Percentiles rank a stretch among this genome's conserved stretches.
Conservation (phyloP, 1,140 invertebrate species). For the Notospermus geniculatus region DNA sequence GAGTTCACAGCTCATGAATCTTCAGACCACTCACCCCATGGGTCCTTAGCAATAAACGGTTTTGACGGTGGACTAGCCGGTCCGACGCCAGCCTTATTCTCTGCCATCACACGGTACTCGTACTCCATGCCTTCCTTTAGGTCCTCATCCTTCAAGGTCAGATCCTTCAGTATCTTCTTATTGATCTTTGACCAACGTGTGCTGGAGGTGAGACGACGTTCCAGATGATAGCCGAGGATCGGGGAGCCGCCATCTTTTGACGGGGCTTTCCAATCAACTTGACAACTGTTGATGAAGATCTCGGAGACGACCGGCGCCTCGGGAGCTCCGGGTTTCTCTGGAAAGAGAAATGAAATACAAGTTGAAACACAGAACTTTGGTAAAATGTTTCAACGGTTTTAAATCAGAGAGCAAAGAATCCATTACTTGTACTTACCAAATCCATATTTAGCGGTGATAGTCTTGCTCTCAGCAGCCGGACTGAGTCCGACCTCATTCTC, state of each 20-base stretch:
- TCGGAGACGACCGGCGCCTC: constrained; percentile 88
- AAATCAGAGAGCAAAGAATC: background rate
- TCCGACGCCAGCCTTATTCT: constrained; percentile 89
- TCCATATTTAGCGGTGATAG: constrained; percentile 89
- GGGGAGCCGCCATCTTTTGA: constrained; percentile 83
- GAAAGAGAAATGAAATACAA: constrained; percentile 64
- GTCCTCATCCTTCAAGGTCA: too few relatives aligned
- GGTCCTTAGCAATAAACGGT: constrained; percentile 87
- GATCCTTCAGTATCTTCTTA: constrained; percentile 76
- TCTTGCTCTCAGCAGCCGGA: constrained; percentile 83
- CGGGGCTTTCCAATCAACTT: constrained; percentile 93
- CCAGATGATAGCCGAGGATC: constrained; percentile 93
- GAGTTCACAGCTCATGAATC: too few relatives aligned
- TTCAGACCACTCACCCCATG: constrained; percentile 74
- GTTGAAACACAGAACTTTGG: too few relatives aligned
- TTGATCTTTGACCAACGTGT: constrained; percentile 54
- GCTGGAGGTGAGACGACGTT: constrained; percentile 76
- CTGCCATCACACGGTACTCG: too few relatives aligned
- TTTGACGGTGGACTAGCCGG: constrained; percentile 90
- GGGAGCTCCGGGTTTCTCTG: constrained; percentile 78
- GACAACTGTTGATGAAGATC: constrained; percentile 88
- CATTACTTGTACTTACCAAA: constrained; percentile 66
- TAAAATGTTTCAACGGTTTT: background rate
- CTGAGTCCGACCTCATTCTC: constrained; percentile 94
- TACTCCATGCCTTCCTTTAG: too few relatives aligned